Base-by-base conservation (phyloP, 2,797 vertebrate genomes). In the Mus caroli region DNA sequence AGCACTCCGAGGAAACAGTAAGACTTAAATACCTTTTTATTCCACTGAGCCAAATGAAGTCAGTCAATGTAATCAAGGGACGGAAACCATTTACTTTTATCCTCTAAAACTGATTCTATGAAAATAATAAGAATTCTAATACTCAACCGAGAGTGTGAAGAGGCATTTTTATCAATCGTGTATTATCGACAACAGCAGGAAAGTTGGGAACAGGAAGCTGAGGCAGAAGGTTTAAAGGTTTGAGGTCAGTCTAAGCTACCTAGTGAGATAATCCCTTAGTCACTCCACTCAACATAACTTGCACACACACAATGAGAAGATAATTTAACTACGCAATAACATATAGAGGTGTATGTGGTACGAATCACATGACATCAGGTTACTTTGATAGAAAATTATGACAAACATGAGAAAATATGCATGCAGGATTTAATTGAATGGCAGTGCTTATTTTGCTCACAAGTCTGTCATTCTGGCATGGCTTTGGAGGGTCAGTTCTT, bases 71-170 rank as follows among this genome's bases (percentile, higher is more conserved):
- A 93, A 87, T 20, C 20, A 9, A 87, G 17, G 22, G 46, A 71
- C 11, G 31, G 13, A 79, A 67, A 64, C 54, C 4, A 7, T 80
- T 94, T 85, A 58, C 26, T 90, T 94, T 78, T 88, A 20, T 80
- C 22, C 82, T 80, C n/a, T 85, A 88, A 94, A 76, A 60, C 40
- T 15, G 40, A 52, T 50, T 71, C 46, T 78, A 79, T 37, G 9
- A 60, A 84, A 92, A 88, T 52, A 24, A 75, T 52, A 24, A 75
- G 50, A 92, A 96, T 75, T 67, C 28, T 17, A 93, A 90, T 93
- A 69, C n/a, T 77, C 19, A 86, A 69, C 3, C 52, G 54, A 60
- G 7, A 93, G 2, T 73, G 17, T 83, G 24, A 34, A 69, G 37
- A 90, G 19, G 34, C 67, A 40, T 76, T 79, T 85, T 50, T 69